Conservation (phyloP, 2,797 vertebrate species). For the Dendrocincla tyrannina region DNA sequence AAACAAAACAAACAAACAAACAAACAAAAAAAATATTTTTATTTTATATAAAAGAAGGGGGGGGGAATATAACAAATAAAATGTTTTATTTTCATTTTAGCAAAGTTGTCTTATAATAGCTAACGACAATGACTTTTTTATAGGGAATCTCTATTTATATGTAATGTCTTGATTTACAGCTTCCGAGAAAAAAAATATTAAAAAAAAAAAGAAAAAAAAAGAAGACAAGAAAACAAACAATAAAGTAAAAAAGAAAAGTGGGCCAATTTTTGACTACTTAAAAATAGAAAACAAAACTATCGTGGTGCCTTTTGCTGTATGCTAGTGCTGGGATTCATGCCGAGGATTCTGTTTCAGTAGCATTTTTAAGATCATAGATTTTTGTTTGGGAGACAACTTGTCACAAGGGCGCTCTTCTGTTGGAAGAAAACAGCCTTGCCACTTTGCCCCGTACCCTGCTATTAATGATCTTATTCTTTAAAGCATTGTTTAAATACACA, state of each 20-base stretch:
- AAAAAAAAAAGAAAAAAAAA: constrained; percentile 52
- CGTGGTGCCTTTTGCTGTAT: constrained; percentile 99
- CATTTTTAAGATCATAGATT: constrained; percentile 86
- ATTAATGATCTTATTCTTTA: constrained; percentile 56
- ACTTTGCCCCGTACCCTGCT: constrained; percentile 43
- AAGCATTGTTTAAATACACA: constrained; percentile 35
- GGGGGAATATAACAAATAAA: constrained; percentile 99
- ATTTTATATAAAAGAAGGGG: constrained; percentile 99
- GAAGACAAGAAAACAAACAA: constrained; percentile 74
- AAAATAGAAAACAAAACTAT: constrained; percentile 92
- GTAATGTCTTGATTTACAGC: constrained; percentile 99
- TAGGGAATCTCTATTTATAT: constrained; percentile 99
- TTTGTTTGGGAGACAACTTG: constrained; percentile 54
- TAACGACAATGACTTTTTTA: constrained; percentile 99
- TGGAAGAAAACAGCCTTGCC: constrained; percentile 29
- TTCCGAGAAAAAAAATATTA: constrained; percentile 76
- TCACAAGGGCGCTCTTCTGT: constrained; percentile 40
- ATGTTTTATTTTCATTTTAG: constrained; percentile 99
- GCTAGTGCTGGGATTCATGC: constrained; percentile 91
- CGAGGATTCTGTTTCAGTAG: constrained; percentile 89
- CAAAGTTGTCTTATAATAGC: constrained; percentile 99
- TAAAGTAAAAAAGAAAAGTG: constrained; percentile 80
- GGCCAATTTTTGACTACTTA: constrained; percentile 99
- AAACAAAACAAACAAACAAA: constrained; percentile 77
- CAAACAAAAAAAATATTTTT: constrained; percentile 88